These are phyloP conservation scores for Coleophora deauratella DNA, from an alignment of 2,888 invertebrate genomes.

Conservation along the genomic window DNA sequence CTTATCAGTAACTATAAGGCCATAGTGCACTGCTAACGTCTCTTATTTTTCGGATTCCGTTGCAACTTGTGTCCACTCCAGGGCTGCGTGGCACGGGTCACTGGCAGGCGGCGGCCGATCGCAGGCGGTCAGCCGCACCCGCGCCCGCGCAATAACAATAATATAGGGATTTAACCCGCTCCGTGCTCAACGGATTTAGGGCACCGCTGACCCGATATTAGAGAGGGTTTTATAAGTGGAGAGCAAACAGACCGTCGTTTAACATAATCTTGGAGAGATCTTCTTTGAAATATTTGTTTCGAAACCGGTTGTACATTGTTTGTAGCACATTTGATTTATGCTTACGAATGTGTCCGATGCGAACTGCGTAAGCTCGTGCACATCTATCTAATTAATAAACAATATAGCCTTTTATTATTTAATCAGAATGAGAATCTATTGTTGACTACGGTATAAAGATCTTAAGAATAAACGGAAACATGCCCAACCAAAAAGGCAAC, in stretches of 20 bases:
- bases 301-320: too few species aligned
- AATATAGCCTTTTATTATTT: too few species aligned
- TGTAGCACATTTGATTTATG: too few species aligned
- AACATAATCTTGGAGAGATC: slow-evolving; percentile 48
- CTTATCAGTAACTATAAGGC: too few species aligned
- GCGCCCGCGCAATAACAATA: slow-evolving; percentile 49
- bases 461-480: too few species aligned
- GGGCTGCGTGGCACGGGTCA: slow-evolving; percentile 19
- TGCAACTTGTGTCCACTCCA: neutral
- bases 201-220: slow-evolving; percentile 13
- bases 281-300: slow-evolving; percentile 7
- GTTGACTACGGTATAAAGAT: too few species aligned
- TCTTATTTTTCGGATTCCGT: neutral
- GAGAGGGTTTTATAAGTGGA: slow-evolving; percentile 31
- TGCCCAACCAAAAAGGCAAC: too few species aligned
- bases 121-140: slow-evolving; percentile 35
- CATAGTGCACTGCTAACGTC: too few species aligned
- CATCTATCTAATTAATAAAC: too few species aligned
- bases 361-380: too few species aligned
- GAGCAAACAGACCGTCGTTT: slow-evolving; percentile 29
- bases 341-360: too few species aligned
- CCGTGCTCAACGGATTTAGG: slow-evolving; percentile 3
- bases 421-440: too few species aligned
- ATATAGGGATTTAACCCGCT: slow-evolving; percentile 23
- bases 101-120: slow-evolving; percentile 29